Base-by-base conservation (phyloP, 2,113 vertebrate genomes). In the Montifringilla adamsi region DNA sequence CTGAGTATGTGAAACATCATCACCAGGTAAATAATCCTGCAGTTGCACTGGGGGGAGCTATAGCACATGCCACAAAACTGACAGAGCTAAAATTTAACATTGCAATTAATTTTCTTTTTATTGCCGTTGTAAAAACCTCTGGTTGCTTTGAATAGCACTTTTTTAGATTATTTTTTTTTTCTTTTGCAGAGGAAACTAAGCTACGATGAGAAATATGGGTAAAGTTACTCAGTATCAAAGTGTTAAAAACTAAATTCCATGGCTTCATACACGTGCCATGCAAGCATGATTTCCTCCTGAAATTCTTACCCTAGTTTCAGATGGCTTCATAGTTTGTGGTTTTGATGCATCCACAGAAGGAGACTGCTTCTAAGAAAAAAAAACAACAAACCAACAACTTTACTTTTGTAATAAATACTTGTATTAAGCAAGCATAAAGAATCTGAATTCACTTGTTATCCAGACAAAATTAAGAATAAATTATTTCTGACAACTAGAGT, bases 261-360 rank as follows among this genome's bases (percentile, higher is more conserved):
- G 50, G 22, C 52, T 63, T 70, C 15, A 11, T 4, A 3, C 8
- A 10, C 3, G 39, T 17, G 13, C 41, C 70, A 58, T 27, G 35
- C 10, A 56, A 81, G 55, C 10, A 31, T 1, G 3, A 39, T 8
- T 44, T 81, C 62, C n/a, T 72, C 55, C 7, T 78, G 22, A 41
- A 79, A 68, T 58, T 56, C 76, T 47, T 97, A 98, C 98, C 98
- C 96, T 97, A 58, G 94, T 55, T 90, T 97, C 97, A 82, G 96
- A 94, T 21, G 98, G 90, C 70, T 97, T 97, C 98, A 96, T 96
- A 19, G 74, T 84, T 80, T 56, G 55, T 58, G 90, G 4, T 66
- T 94, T 96, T 82, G 94, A 56, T 59, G 77, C 62, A 78, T 87
- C 89, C 2, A 1, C 46, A 68, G 95, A 76, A 26, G 93, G 31